A percentile compares a stretch with the other conserved stretches of the same genome.
phyloP scores from a whole-genome alignment of 2,888 invertebrate species.

The Pristionchus fissidentatus region DNA sequence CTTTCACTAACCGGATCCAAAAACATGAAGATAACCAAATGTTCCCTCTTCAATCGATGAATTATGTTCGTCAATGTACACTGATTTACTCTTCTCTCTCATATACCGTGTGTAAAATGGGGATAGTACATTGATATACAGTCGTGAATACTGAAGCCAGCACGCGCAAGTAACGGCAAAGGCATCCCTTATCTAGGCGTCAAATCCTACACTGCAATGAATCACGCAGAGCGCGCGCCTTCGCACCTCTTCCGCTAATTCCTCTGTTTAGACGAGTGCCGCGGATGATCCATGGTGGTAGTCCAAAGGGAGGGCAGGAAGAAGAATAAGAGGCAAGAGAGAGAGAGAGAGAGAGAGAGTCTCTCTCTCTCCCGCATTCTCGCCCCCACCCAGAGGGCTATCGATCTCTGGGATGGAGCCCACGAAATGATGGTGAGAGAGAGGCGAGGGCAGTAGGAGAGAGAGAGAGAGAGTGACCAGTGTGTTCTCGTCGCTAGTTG shows the following conservation, averaged over 20 bases:
- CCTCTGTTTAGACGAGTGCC: neutral
- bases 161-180: too few species aligned
- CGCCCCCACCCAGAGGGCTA: neutral
- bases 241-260: conserved; percentile 35
- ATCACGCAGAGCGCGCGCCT: neutral
- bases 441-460: conserved; percentile 35
- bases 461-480: conserved; percentile 45
- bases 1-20: too few species aligned
- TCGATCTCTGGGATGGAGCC: conserved; percentile 38
- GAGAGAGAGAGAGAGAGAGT: conserved; percentile 48
- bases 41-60: too few species aligned
- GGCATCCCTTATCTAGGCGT: too few species aligned
- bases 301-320: neutral
- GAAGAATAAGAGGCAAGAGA: conserved; percentile 13
- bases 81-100: too few species aligned
- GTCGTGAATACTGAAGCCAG: too few species aligned
- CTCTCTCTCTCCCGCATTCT: conserved; percentile 25
- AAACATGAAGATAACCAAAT: too few species aligned
- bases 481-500: too few species aligned
- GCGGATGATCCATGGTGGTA: neutral
- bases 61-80: too few species aligned
- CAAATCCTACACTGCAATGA: too few species aligned
- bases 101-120: too few species aligned
- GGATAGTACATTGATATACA: too few species aligned
- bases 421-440: conserved; percentile 22